Evolutionary conservation across 1,140 invertebrate species (phyloP), one percentile per base, ranked within the genome.

Genomic region (Calephelis nemesis): DNA sequence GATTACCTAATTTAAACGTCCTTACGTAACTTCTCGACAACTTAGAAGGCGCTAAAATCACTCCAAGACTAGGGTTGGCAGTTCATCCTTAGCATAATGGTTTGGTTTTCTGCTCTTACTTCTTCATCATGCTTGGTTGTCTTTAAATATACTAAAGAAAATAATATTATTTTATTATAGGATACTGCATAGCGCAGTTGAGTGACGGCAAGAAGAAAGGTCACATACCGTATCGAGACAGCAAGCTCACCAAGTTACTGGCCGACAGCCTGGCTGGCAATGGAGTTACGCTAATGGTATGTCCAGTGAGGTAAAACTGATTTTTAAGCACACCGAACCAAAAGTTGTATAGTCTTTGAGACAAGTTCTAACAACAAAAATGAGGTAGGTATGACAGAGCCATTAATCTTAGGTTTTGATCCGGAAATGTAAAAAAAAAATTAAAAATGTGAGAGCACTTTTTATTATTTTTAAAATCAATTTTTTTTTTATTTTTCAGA

Each of bases 251-350:
- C 0, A 98, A 98, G 91, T 90, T 99, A 4, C 85, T 99, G 40
- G 96, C 97, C 0, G 97, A 98, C 90, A 98, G 97, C 79, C 92
- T 99, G n/a, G 97, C 97, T 5, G 98, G 98, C 11, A 98, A 97
- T 83, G 97, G 97, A 10, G 97, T 98, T 19, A 98, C 98, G 0
- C 92, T 98, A 19, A 98, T 99, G 96, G 97, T 97, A 92, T 81
- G 74, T 49, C 30, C 30, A 30, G 4, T 19, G 30, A 30, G 30
- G 30, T 30, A 30, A 30, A 30, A 30, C 60, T 49, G 48, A 12
- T 12, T 4, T 49, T 6, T 15, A 52, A 19, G 5, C 13, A n/a
- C 50, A 19, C 5, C 50, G 9, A 19, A 12, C 50, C 19, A 6
- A 1, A n/a, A 6, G n/a, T n/a, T 7, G 0, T 7, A 30, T 5